A percentile compares a stretch with the other conserved stretches of the same genome.
Conservation (phyloP, 2,113 vertebrate species). For the Gallinago paraguaiae region DNA sequence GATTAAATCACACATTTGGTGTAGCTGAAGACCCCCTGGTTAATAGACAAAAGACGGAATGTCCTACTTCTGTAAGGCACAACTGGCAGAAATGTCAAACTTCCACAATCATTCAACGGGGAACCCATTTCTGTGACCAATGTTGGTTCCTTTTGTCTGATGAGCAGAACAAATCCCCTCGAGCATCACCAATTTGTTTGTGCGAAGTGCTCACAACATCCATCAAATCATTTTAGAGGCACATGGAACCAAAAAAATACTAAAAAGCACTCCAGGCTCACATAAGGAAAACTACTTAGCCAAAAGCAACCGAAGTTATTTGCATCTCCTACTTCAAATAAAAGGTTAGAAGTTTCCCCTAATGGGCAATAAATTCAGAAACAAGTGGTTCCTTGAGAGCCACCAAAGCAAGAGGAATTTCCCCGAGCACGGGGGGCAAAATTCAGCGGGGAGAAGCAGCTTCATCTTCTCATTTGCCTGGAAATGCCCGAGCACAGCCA, state of each 20-base stretch:
- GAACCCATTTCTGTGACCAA: not conserved
- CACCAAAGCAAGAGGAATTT: not conserved
- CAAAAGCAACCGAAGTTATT: not conserved
- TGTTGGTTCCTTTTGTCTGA: not conserved
- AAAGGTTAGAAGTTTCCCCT: not conserved
- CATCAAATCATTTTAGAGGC: rapidly evolving
- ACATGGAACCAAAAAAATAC: rapidly evolving
- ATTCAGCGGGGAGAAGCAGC: not conserved
- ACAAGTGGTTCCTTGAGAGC: not conserved
- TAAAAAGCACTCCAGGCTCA: not conserved
- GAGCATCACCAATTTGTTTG: rapidly evolving
- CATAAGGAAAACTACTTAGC: not conserved
- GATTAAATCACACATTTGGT: too few species aligned
- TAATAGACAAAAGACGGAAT: not conserved
- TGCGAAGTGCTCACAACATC: not conserved
- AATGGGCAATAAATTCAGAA: not conserved
- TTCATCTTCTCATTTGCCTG: not conserved
- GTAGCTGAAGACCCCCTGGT: not conserved
- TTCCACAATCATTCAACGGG: rapidly evolving
- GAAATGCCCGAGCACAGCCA: not conserved
- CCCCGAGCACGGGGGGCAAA: rapidly evolving
- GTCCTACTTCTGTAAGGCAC: not conserved
- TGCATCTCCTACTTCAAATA: not conserved
- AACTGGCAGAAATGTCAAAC: not conserved
- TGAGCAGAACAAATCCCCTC: not conserved